phyloP scores from a whole-genome alignment of 2,797 vertebrate species.

The Hippocampus kuda region DNA sequence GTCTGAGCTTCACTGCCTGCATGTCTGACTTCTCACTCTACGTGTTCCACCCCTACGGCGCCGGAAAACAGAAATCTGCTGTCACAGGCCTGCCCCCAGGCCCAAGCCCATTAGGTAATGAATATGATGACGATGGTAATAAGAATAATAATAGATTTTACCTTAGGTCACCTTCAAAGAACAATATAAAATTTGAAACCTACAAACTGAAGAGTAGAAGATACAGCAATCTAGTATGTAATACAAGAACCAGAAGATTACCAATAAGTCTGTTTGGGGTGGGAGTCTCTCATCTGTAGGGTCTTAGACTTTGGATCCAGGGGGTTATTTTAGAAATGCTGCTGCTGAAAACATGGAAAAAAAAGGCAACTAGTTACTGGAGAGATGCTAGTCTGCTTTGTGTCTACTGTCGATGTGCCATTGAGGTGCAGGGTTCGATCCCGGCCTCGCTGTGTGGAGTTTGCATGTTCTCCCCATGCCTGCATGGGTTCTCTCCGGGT shows the following conservation, averaged over 20 bases:
- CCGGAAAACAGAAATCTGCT: slow-evolving; percentile 90
- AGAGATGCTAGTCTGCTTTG: background rate
- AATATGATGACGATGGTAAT: background rate
- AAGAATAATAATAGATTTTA: background rate
- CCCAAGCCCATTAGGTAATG: slow-evolving; percentile 48
- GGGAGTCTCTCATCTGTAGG: background rate
- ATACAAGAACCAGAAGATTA: background rate
- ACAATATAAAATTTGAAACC: too few relatives aligned
- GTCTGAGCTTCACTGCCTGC: slow-evolving; percentile 96
- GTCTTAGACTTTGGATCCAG: background rate
- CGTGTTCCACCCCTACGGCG: slow-evolving; percentile 95
- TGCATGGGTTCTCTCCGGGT: too few relatives aligned
- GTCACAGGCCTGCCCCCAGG: slow-evolving; percentile 85
- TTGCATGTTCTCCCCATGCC: too few relatives aligned
- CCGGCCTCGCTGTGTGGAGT: too few relatives aligned
- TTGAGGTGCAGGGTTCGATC: too few relatives aligned
- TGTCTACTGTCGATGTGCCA: background rate
- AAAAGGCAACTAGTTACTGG: too few relatives aligned
- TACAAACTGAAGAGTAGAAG: background rate
- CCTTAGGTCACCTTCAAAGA: background rate
- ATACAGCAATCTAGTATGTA: background rate
- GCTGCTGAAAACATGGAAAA: background rate
- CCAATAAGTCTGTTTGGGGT: background rate
- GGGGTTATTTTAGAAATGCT: background rate
- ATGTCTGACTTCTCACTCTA: slow-evolving; percentile 99